A percentile compares a stretch with the other conserved stretches of the same genome.
phyloP scores from a whole-genome alignment of 2,888 invertebrate genomes.

The Synergus itoensis region DNA sequence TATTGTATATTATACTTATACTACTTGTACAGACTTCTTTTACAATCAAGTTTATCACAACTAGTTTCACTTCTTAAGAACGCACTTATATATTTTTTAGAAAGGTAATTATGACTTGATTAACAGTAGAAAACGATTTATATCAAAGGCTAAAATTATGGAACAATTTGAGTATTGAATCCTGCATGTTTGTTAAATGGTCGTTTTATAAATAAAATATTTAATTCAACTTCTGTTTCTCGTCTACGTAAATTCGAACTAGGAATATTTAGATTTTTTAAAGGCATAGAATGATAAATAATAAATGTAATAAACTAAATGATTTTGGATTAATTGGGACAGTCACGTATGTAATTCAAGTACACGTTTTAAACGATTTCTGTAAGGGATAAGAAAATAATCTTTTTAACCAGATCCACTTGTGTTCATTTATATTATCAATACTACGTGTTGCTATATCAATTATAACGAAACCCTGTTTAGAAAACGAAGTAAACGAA shows the following conservation, averaged over 20 bases:
- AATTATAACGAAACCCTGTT: neutral
- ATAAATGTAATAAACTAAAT: neutral
- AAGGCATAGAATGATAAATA: constrained; percentile 6
- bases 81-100: constrained; percentile 1
- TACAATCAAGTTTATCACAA: neutral
- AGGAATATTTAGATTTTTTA: constrained; percentile 22
- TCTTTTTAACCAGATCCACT: neutral
- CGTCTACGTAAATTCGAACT: constrained; percentile 18
- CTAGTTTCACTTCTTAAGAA: constrained; percentile 4
- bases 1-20: neutral
- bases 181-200: no score
- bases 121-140: neutral
- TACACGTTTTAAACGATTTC: neutral
- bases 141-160: no score
- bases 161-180: no score
- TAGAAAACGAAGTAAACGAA: constrained; percentile 15
- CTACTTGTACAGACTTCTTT: neutral
- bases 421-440: constrained; percentile 8
- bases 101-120: constrained; percentile 23
- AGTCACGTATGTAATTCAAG: neutral
- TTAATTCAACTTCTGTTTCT: neutral
- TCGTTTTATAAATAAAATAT: constrained; percentile 9
- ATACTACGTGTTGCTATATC: neutral
- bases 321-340: neutral
- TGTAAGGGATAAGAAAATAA: neutral